A percentile compares a stretch with the other conserved stretches of the same genome.
phyloP scores from a whole-genome alignment of 1,140 invertebrate species.

The Meloidogyne chitwoodi region DNA sequence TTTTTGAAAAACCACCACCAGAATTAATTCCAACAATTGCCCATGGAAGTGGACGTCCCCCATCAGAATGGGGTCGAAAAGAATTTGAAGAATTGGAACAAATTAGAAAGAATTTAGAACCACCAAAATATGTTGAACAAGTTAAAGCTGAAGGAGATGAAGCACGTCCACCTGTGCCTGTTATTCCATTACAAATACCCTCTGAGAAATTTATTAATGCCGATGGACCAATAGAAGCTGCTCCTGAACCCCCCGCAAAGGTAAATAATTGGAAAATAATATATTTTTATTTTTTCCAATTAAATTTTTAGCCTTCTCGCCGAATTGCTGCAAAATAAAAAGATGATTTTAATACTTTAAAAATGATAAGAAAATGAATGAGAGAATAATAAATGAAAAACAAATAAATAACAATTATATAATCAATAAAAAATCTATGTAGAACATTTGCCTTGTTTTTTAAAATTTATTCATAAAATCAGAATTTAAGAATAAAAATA shows the following conservation, averaged over 20 bases:
- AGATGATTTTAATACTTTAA: not conserved
- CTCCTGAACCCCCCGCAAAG: constrained; percentile 22
- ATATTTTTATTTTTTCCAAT: not conserved
- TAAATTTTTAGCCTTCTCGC: constrained; percentile 8
- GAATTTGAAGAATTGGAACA: constrained; percentile 52
- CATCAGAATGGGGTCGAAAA: constrained; percentile 50
- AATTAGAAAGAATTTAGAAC: constrained; percentile 45
- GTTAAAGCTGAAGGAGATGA: constrained; percentile 50
- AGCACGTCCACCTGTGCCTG: constrained; percentile 62
- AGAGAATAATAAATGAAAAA: not conserved
- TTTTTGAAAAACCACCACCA: constrained; percentile 36
- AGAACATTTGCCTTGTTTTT: not conserved
- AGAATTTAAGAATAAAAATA: not conserved
- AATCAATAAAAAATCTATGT: not conserved
- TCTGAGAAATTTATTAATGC: constrained; percentile 24
- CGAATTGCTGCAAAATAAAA: not conserved
- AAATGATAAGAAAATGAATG: not conserved
- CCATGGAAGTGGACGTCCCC: constrained; percentile 43
- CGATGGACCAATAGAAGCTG: constrained; percentile 2
- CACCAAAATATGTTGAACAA: constrained; percentile 57
- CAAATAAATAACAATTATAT: not conserved
- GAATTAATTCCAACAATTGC: constrained; percentile 32
- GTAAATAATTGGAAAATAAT: not conserved
- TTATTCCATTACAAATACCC: constrained; percentile 62
- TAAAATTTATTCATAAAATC: not conserved